Conservation (phyloP, 2,888 invertebrate genomes). For the Drosophila vallismaia region DNA sequence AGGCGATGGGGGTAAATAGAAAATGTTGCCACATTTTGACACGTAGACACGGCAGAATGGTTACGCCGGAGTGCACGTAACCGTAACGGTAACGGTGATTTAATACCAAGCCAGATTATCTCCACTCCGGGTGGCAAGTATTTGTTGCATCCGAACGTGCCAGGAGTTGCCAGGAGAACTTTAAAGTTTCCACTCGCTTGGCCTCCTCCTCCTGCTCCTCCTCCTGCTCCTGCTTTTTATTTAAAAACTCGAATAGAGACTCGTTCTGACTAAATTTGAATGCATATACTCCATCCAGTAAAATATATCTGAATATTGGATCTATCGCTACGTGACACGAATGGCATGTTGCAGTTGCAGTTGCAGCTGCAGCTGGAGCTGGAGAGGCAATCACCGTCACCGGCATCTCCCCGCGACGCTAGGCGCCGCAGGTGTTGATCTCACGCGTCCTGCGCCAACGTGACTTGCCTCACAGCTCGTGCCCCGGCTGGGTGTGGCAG, state of each 20-base stretch:
- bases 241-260: background rate
- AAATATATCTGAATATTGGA: conserved; percentile 38
- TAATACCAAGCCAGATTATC: conserved; percentile 40
- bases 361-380: background rate
- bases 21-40: conserved; percentile 45
- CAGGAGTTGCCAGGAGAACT: conserved; percentile 28
- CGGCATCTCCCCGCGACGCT: conserved; percentile 2
- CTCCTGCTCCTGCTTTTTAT: background rate
- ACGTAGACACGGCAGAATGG: conserved; percentile 33
- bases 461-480: conserved; percentile 48
- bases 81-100: conserved; percentile 33
- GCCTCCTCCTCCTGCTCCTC: too few species aligned
- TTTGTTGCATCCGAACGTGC: conserved; percentile 42
- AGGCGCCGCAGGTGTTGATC: conserved; percentile 42
- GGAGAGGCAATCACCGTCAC: conserved; percentile 30
- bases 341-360: conserved; percentile 5
- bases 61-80: conserved; percentile 39
- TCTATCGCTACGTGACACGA: conserved; percentile 46
- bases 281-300: background rate
- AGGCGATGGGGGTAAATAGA: conserved; percentile 18
- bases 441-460: conserved; percentile 54
- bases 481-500: conserved; percentile 3
- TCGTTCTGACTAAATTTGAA: conserved; percentile 1
- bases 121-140: conserved; percentile 3
- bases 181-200: background rate